These are phyloP conservation scores for Polydrusus pterygomalis DNA, from an alignment of 2,888 invertebrate genomes.

Conservation along the genomic window DNA sequence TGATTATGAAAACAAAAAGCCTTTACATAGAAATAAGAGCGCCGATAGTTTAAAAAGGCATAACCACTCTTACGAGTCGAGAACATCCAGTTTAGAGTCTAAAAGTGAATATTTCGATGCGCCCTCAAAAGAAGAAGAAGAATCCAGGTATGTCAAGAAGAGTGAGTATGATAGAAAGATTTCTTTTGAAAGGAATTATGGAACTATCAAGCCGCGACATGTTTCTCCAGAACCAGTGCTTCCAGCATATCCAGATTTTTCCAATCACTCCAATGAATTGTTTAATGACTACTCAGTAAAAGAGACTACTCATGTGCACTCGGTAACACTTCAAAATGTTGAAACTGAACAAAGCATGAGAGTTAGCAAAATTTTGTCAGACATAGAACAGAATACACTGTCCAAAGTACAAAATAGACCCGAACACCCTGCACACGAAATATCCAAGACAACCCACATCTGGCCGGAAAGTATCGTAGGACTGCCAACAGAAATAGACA, in stretches of 20 bases:
- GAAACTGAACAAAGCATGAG: conserved; percentile 79
- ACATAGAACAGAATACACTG: conserved; percentile 73
- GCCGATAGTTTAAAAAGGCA: conserved; percentile 63
- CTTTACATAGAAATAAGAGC: conserved; percentile 63
- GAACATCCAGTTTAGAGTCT: conserved; percentile 82
- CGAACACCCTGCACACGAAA: conserved; percentile 50
- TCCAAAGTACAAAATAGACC: conserved; percentile 67
- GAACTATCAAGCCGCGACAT: conserved; percentile 66
- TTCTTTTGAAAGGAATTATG: conserved; percentile 71
- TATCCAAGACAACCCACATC: conserved; percentile 71
- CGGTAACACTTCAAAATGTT: conserved; percentile 82
- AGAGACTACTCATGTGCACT: conserved; percentile 75
- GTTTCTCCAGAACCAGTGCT: conserved; percentile 55
- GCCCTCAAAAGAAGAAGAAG: conserved; percentile 65
- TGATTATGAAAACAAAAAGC: conserved; percentile 71
- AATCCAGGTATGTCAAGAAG: conserved; percentile 60
- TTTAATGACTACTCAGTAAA: conserved; percentile 64
- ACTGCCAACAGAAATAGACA: conserved; percentile 74
- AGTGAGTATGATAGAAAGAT: conserved; percentile 70
- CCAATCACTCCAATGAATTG: conserved; percentile 42
- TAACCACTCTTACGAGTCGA: conserved; percentile 74
- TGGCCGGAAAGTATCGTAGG: conserved; percentile 76
- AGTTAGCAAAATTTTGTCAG: conserved; percentile 74
- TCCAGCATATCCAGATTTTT: conserved; percentile 57
- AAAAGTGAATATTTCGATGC: conserved; percentile 77